Evolutionary conservation across 2,113 vertebrate genomes (phyloP).

Genomic region (Chloroceryle aenea): DNA sequence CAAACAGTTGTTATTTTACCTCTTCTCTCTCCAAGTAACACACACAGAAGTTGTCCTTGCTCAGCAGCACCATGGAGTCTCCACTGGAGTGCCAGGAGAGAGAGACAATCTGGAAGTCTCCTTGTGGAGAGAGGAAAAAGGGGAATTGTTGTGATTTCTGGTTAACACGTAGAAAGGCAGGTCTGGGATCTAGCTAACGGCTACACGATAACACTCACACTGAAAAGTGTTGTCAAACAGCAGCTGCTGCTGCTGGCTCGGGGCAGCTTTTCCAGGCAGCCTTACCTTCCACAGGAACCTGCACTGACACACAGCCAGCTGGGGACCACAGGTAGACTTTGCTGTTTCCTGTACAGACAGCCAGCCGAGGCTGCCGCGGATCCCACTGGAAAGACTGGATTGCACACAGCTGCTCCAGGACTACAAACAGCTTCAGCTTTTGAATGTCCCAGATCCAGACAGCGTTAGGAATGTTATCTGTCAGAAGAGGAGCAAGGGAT

Average conservation of each 20-base stretch:
- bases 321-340: slow-evolving; percentile 92
- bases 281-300: slow-evolving; percentile 89
- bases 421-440: slow-evolving; percentile 83
- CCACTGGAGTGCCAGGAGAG: slow-evolving; percentile 87
- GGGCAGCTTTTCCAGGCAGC: neutral
- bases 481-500: neutral
- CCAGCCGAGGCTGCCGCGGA: slow-evolving; percentile 84
- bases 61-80: slow-evolving; percentile 83
- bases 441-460: slow-evolving; percentile 95
- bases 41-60: slow-evolving; percentile 92
- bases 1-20: neutral
- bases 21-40: slow-evolving; percentile 87
- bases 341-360: slow-evolving; percentile 86
- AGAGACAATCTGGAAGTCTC: slow-evolving; percentile 82
- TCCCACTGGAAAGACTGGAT: slow-evolving; percentile 93
- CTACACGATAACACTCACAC: rapidly evolving
- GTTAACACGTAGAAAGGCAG: neutral
- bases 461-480: slow-evolving; percentile 87
- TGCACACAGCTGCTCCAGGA: slow-evolving; percentile 85
- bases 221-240: rapidly evolving
- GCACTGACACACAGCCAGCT: slow-evolving; percentile 85
- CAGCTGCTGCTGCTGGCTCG: neutral
- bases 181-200: neutral
- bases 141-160: neutral
- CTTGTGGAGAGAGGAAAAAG: neutral